Evolutionary conservation across 2,888 invertebrate species (phyloP).

Genomic region (Amorpha juglandis): DNA sequence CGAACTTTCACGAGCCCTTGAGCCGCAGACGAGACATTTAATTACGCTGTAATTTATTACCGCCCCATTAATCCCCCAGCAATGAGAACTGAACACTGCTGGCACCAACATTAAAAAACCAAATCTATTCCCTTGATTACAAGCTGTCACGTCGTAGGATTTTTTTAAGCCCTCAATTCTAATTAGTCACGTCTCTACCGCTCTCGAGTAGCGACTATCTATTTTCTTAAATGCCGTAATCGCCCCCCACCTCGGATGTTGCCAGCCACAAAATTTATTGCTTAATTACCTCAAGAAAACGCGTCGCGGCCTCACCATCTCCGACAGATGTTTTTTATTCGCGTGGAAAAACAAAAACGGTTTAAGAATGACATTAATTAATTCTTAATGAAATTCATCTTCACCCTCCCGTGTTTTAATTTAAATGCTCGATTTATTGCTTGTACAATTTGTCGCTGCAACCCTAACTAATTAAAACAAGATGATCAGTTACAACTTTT

Average conservation of each 20-base stretch:
- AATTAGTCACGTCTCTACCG: conserved; percentile 74
- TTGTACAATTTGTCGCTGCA: conserved; percentile 80
- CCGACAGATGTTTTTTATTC: conserved; percentile 82
- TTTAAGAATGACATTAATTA: conserved; percentile 85
- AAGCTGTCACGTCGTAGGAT: conserved; percentile 82
- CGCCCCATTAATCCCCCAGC: conserved; percentile 67
- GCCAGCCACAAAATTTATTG: conserved; percentile 83
- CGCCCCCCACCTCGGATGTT: conserved; percentile 80
- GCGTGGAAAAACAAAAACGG: conserved; percentile 80
- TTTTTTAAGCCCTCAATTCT: conserved; percentile 80
- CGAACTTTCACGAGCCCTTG: conserved; percentile 41
- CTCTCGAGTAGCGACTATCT: conserved; percentile 69
- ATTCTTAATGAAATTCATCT: conserved; percentile 85
- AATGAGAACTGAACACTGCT: conserved; percentile 53
- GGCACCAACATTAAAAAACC: conserved; percentile 61
- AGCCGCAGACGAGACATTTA: conserved; percentile 73
- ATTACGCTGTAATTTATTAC: conserved; percentile 79
- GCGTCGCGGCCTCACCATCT: conserved; percentile 64
- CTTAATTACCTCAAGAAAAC: conserved; percentile 85
- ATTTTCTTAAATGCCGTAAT: conserved; percentile 82
- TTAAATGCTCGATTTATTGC: conserved; percentile 81
- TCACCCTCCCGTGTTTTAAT: conserved; percentile 82
- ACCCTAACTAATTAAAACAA: conserved; percentile 68
- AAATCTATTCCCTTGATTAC: conserved; percentile 82
- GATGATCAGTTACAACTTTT: conserved; percentile 73